phyloP scores from a whole-genome alignment of 2,888 invertebrate genomes.

The Atherix ibis region DNA sequence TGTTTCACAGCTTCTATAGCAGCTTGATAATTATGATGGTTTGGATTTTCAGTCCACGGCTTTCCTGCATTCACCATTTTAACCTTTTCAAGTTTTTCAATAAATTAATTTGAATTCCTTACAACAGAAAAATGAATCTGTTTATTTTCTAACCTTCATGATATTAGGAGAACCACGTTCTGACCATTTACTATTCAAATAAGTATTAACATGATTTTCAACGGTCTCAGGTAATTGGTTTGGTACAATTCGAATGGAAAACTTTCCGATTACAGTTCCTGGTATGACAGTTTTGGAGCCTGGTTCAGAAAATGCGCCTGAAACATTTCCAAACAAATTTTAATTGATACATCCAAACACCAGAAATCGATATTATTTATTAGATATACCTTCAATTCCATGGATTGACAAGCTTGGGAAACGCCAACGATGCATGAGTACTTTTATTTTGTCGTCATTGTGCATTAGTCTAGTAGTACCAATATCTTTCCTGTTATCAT shows the following conservation, averaged over 20 bases:
- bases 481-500: slow-evolving; percentile 46
- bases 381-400: slow-evolving; percentile 65
- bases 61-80: slow-evolving; percentile 58
- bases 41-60: slow-evolving; percentile 86
- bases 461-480: slow-evolving; percentile 55
- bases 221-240: slow-evolving; percentile 74
- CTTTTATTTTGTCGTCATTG: slow-evolving; percentile 60
- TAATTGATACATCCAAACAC: no score
- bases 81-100: slow-evolving; percentile 13
- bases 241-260: slow-evolving; percentile 94
- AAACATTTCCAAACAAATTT: no score
- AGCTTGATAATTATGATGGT: slow-evolving; percentile 84
- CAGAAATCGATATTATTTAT: no score
- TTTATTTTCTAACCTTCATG: slow-evolving; percentile 37
- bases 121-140: no score
- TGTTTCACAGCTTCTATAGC: slow-evolving; percentile 64
- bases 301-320: slow-evolving; percentile 71
- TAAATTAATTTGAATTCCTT: slow-evolving; percentile 10
- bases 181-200: slow-evolving; percentile 63
- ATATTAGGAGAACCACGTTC: slow-evolving; percentile 72
- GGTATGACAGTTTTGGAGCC: slow-evolving; percentile 95
- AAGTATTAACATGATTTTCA: slow-evolving; percentile 59
- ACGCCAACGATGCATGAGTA: slow-evolving; percentile 92
- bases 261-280: slow-evolving; percentile 86
- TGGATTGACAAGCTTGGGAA: slow-evolving; percentile 87